Evolutionary conservation across 2,888 invertebrate species (phyloP).

Genomic region (Acrobasis suavella): DNA sequence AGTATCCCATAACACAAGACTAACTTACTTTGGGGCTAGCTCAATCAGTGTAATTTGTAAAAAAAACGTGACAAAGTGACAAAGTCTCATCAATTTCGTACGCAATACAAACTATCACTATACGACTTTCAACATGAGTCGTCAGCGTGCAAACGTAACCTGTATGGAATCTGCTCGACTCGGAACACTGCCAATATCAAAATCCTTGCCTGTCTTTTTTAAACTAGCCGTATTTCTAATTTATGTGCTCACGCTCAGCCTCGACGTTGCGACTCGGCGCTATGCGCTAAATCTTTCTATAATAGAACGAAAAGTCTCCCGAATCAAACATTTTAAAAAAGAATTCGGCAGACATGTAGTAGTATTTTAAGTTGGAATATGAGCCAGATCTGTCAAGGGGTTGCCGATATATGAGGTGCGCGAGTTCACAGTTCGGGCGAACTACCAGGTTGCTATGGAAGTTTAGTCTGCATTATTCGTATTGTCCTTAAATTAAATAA

Average conservation of each 20-base stretch:
- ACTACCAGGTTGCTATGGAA: too few relatives aligned
- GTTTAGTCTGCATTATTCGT: too few relatives aligned
- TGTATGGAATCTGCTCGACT: slow-evolving; percentile 47
- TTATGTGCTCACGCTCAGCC: slow-evolving; percentile 27
- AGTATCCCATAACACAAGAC: too few relatives aligned
- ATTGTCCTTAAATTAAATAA: too few relatives aligned
- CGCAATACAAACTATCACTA: background rate
- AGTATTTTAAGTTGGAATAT: too few relatives aligned
- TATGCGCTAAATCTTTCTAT: background rate
- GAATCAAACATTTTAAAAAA: background rate
- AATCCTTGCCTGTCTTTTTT: slow-evolving; percentile 35
- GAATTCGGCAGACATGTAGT: background rate
- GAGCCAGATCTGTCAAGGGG: too few relatives aligned
- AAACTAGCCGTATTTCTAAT: slow-evolving; percentile 37
- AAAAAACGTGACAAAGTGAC: too few relatives aligned
- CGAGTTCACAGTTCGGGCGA: too few relatives aligned
- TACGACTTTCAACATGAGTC: slow-evolving; percentile 30
- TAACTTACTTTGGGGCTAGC: too few relatives aligned
- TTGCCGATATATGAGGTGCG: too few relatives aligned
- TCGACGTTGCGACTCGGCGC: slow-evolving; percentile 1
- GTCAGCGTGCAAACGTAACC: slow-evolving; percentile 42
- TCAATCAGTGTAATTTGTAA: too few relatives aligned
- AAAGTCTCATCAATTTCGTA: background rate
- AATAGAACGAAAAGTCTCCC: slow-evolving; percentile 5
- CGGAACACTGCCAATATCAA: slow-evolving; percentile 57